Evolutionary conservation across 2,888 invertebrate species (phyloP).

Genomic region (Spialia ferax): DNA sequence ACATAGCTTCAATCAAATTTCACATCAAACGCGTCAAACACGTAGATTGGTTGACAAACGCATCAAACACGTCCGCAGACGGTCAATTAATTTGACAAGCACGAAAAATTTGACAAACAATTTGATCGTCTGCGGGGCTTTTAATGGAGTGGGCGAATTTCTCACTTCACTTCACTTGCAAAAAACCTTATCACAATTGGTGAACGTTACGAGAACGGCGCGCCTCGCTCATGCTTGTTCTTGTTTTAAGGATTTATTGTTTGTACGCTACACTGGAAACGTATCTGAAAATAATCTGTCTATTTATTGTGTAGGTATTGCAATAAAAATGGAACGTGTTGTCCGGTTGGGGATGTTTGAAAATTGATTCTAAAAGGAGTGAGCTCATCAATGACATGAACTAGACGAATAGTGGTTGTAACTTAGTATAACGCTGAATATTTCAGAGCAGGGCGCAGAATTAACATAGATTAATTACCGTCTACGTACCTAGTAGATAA

Average conservation of each 20-base stretch:
- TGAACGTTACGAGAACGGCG: slow-evolving; percentile 20
- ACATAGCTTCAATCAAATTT: too few species aligned
- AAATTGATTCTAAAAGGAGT: not conserved
- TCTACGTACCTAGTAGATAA: too few species aligned
- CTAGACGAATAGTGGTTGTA: not conserved
- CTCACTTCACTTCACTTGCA: slow-evolving; percentile 30
- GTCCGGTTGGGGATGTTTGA: not conserved
- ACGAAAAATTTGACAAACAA: too few species aligned
- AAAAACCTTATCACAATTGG: slow-evolving; percentile 29
- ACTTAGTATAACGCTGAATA: not conserved
- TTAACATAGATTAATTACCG: too few species aligned
- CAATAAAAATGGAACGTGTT: not conserved
- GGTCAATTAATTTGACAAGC: too few species aligned
- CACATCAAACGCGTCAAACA: too few species aligned
- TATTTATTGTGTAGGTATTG: not conserved
- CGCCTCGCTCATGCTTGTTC: slow-evolving; percentile 19
- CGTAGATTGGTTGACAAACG: too few species aligned
- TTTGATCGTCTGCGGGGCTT: too few species aligned
- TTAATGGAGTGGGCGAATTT: slow-evolving; percentile 13
- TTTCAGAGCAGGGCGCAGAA: too few species aligned
- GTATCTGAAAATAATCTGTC: slow-evolving; percentile 10
- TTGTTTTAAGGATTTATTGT: slow-evolving; percentile 30
- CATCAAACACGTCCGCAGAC: too few species aligned
- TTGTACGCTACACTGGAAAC: slow-evolving; percentile 35
- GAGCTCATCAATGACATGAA: not conserved